phyloP scores from a whole-genome alignment of 2,797 vertebrate species.

The Podarcis lilfordi region DNA sequence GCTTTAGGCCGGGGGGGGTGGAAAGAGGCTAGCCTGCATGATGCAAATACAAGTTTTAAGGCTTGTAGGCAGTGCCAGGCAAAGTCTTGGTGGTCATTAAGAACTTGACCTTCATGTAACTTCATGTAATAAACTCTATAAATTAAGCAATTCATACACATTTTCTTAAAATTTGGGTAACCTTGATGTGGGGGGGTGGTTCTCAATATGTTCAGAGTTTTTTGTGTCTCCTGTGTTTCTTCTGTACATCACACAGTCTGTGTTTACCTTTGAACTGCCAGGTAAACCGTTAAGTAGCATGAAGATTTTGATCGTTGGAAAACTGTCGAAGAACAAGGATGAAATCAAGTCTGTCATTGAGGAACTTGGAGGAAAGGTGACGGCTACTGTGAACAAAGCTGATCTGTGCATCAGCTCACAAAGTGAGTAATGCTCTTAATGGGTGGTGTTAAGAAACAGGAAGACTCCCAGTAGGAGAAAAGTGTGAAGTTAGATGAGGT shows the following conservation, averaged over 20 bases:
- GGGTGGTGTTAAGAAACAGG: not conserved
- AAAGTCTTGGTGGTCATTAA: not conserved
- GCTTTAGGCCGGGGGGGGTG: not conserved
- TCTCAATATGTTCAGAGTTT: not conserved
- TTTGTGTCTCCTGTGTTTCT: not conserved
- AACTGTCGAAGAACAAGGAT: conserved; percentile 92
- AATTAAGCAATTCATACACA: not conserved
- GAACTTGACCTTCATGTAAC: not conserved
- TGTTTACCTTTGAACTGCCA: conserved; percentile 57
- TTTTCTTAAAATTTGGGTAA: not conserved
- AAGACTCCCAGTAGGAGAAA: not conserved
- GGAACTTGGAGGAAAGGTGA: conserved; percentile 93
- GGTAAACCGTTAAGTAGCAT: conserved; percentile 91
- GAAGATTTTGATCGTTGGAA: conserved; percentile 90
- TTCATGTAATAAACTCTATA: no score
- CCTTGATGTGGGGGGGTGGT: not conserved
- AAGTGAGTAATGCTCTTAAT: conserved; percentile 80
- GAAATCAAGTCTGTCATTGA: conserved; percentile 89
- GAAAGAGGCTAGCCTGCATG: not conserved
- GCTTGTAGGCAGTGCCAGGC: no score
- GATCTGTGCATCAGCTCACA: conserved; percentile 90
- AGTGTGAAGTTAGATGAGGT: no score
- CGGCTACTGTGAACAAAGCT: conserved; percentile 85
- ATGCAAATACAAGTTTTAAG: not conserved
- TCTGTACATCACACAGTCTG: accelerated